Base-by-base conservation (phyloP, 2,113 vertebrate species). In the Leucopternis melanops region DNA sequence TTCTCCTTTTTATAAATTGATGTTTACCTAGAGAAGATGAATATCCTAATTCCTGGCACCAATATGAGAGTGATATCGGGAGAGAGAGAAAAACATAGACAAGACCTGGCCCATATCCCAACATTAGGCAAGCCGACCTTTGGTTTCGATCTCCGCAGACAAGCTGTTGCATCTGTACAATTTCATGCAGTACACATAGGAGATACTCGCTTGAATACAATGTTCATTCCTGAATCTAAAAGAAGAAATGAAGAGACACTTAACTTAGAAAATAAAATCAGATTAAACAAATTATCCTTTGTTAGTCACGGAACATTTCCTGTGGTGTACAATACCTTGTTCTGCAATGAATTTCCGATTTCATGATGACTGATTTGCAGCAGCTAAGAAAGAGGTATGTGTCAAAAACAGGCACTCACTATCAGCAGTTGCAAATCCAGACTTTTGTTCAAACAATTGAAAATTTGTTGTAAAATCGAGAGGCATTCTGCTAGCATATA, bases 21-120 rank as follows among this genome's bases (percentile, higher is more conserved):
- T 88, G 81, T 93, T 95, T 93, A 92, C 94, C 86, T 94, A 82
- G 80, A 92, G 81, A 88, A 92, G 86, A 92, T 94, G 82, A 96
- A 90, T 93, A 94, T 71, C 80, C 81, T 17, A 32, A 92, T 93
- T 87, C 55, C 80, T 65, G 67, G 90, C 94, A 96, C 82, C 21
- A 81, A 61, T 32, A 65, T 7, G 57, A 95, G 87, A 94, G 59
- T 44, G 86, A 58, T 89, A 74, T 38, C 2, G 3, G 58, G 63
- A 94, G 91, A 81, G 34, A 91, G 84, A 66, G 95, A 86, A 59
- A 85, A 97, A 91, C 72, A 58, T 29, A 91, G 96, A 85, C 62
- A 75, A 71, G 69, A 71, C 82, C 88, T 94, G 94, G 86, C 86
- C 75, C 55, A 8, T 45, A 88, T 86, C 92, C 94, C 81, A 58